Evolutionary conservation across 1,140 invertebrate genomes (phyloP).

Genomic region (Drosophila subobscura): DNA sequence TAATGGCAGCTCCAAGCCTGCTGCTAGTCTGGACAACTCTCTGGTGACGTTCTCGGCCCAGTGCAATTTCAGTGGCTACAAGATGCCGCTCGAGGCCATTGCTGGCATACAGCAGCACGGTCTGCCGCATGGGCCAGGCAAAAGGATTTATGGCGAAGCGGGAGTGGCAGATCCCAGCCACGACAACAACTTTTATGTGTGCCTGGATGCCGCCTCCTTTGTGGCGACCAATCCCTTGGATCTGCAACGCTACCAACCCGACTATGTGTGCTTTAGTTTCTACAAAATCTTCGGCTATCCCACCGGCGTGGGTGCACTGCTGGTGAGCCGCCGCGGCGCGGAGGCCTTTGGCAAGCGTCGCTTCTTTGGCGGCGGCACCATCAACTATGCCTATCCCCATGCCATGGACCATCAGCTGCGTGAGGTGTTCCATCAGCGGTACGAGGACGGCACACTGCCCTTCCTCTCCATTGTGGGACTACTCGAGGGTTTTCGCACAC

Average conservation of each 20-base stretch:
- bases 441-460: slow-evolving; percentile 96
- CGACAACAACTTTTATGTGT: slow-evolving; percentile 89
- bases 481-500: slow-evolving; percentile 90
- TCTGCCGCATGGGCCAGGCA: slow-evolving; percentile 83
- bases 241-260: slow-evolving; percentile 89
- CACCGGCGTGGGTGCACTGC: slow-evolving; percentile 94
- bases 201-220: slow-evolving; percentile 94
- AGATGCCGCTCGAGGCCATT: slow-evolving; percentile 93
- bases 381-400: slow-evolving; percentile 90
- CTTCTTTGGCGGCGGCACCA: slow-evolving; percentile 97
- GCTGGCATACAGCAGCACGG: slow-evolving; percentile 86
- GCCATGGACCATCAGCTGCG: slow-evolving; percentile 89
- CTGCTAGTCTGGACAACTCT: slow-evolving; percentile 84
- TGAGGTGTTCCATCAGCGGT: slow-evolving; percentile 88
- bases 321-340: slow-evolving; percentile 89
- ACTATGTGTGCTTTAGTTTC: slow-evolving; percentile 97
- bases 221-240: slow-evolving; percentile 92
- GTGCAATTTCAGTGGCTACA: slow-evolving; percentile 96
- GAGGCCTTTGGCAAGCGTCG: slow-evolving; percentile 87
- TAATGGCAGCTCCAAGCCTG: too few relatives aligned
- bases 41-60: slow-evolving; percentile 95
- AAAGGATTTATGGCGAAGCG: slow-evolving; percentile 13
- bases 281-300: slow-evolving; percentile 99
- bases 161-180: background rate
- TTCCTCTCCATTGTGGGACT: slow-evolving; percentile 94